A percentile compares a stretch with the other conserved stretches of the same genome.
Evolutionary conservation across 2,113 vertebrate genomes (phyloP).

Genomic region (Ariopsis seemanni): DNA sequence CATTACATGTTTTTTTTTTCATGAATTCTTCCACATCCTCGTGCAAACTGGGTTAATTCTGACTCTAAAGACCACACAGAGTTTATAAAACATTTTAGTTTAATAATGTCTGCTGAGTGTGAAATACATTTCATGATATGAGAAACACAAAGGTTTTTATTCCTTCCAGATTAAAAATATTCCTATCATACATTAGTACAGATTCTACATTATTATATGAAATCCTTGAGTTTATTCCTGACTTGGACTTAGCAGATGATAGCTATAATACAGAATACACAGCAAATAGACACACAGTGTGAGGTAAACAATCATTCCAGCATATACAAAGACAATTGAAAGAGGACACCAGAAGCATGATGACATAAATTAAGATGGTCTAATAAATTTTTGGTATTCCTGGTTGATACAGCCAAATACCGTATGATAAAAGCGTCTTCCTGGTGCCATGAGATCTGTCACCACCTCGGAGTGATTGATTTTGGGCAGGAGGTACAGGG

Average conservation of each 20-base stretch:
- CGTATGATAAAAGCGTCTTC: constrained; percentile 64
- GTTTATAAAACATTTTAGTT: not conserved
- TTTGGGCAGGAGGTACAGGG: constrained; percentile 68
- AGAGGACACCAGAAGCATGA: not conserved
- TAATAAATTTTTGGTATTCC: constrained; percentile 59
- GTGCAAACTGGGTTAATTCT: not conserved
- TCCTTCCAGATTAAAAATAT: not conserved
- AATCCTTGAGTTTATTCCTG: not conserved
- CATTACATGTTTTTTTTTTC: too few species aligned
- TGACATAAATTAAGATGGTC: constrained; percentile 35
- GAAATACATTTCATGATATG: not conserved
- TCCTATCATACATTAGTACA: not conserved
- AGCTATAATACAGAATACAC: not conserved
- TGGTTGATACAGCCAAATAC: constrained; percentile 70
- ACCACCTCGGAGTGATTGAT: constrained; percentile 69
- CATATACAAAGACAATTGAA: not conserved
- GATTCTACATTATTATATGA: not conserved
- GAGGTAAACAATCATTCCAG: not conserved
- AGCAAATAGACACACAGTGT: not conserved
- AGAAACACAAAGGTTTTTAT: not conserved
- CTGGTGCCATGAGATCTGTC: constrained; percentile 70
- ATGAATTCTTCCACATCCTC: not conserved
- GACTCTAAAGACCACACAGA: not conserved
- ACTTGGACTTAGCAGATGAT: not conserved
- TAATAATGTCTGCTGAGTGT: not conserved